phyloP scores from a whole-genome alignment of 2,113 vertebrate species.

The Tamias sibiricus region DNA sequence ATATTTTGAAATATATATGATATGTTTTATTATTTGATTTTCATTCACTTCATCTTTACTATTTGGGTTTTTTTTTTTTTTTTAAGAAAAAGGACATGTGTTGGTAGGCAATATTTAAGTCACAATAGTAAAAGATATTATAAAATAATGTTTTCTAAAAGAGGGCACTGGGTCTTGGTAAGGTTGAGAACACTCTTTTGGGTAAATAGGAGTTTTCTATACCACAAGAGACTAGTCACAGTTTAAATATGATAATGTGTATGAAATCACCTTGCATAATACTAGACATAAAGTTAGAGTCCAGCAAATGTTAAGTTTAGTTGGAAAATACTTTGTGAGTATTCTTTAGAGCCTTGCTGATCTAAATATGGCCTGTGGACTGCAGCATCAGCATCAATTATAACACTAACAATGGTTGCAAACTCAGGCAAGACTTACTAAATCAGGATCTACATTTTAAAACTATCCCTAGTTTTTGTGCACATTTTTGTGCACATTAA shows the following conservation, averaged over 20 bases:
- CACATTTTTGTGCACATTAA: neutral
- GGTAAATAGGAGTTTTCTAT: neutral
- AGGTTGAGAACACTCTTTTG: slow-evolving; percentile 8
- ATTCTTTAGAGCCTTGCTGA: neutral
- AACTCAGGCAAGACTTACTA: neutral
- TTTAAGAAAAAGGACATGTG: neutral
- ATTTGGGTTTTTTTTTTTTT: slow-evolving; percentile 13
- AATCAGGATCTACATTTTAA: slow-evolving; percentile 17
- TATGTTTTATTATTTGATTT: neutral
- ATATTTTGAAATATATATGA: slow-evolving; percentile 22
- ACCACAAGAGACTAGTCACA: neutral
- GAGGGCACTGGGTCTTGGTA: neutral
- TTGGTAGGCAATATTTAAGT: slow-evolving; percentile 24
- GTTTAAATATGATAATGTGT: slow-evolving; percentile 20
- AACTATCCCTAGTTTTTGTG: too few species aligned
- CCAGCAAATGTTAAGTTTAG: neutral
- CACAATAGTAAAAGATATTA: neutral
- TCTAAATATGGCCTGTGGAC: neutral
- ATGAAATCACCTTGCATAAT: neutral
- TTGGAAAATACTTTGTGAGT: neutral
- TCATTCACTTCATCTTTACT: slow-evolving; percentile 34
- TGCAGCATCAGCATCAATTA: neutral
- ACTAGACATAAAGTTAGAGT: neutral
- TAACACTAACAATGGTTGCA: neutral
- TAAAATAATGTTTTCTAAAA: slow-evolving; percentile 30